phyloP scores from a whole-genome alignment of 2,797 vertebrate species.

The Atherinosoma microstoma region DNA sequence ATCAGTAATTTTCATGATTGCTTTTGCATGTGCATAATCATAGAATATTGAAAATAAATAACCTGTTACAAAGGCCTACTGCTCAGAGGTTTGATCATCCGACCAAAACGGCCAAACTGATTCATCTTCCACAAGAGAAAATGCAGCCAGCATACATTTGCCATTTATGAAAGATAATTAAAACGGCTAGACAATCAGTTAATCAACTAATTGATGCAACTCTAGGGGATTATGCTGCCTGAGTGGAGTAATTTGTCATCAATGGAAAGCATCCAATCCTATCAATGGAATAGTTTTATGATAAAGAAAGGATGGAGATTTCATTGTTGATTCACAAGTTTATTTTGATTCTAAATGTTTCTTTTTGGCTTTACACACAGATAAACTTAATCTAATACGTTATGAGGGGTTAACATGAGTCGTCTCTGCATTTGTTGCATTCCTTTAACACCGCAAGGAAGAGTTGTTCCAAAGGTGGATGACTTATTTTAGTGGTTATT shows the following conservation, averaged over 20 bases:
- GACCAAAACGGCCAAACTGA: not conserved
- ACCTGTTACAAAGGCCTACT: not conserved
- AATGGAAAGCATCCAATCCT: not conserved
- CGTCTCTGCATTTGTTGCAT: not conserved
- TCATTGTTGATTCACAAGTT: not conserved
- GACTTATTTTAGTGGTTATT: not conserved
- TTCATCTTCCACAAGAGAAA: not conserved
- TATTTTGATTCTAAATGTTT: not conserved
- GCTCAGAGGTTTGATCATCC: not conserved
- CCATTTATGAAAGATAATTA: not conserved
- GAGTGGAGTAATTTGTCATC: not conserved
- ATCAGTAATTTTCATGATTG: not conserved
- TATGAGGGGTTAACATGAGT: not conserved
- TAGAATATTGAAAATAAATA: too few species aligned
- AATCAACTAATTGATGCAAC: not conserved
- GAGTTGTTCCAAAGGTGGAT: not conserved
- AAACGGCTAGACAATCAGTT: not conserved
- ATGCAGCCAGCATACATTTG: not conserved
- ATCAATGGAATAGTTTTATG: not conserved
- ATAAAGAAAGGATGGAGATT: not conserved
- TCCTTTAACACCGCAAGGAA: not conserved
- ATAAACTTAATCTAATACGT: not conserved
- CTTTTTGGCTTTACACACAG: not conserved
- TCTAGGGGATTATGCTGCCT: not conserved
- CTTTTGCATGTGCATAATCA: too few species aligned